Conservation (phyloP, 1,140 invertebrate genomes). For the Drosophila nikananu region DNA sequence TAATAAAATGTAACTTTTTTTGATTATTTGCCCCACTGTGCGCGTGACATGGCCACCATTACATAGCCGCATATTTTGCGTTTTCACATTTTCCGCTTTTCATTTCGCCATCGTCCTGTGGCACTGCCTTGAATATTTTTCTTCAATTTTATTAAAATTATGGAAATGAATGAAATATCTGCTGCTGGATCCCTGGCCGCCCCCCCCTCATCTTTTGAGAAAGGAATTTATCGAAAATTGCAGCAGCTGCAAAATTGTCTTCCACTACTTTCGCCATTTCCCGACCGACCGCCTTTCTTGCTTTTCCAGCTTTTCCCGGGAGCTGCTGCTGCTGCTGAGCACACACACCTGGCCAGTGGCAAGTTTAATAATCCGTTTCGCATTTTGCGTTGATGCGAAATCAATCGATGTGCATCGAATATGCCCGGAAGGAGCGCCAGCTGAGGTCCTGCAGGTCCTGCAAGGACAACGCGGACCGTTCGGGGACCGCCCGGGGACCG, state of each 20-base stretch:
- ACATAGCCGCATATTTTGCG: conserved; percentile 67
- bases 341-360: conserved; percentile 57
- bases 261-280: conserved; percentile 33
- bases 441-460: conserved; percentile 12
- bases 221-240: conserved; percentile 80
- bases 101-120: conserved; percentile 49
- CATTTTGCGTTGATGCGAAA: conserved; percentile 75
- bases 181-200: conserved; percentile 29
- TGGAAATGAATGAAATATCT: conserved; percentile 83
- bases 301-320: conserved; percentile 5
- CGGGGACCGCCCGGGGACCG: not conserved
- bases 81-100: conserved; percentile 65
- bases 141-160: conserved; percentile 84
- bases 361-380: conserved; percentile 75
- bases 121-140: conserved; percentile 78
- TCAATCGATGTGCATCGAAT: conserved; percentile 72
- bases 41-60: conserved; percentile 19
- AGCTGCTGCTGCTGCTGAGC: conserved; percentile 16
- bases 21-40: conserved; percentile 20
- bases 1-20: not conserved
- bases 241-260: conserved; percentile 68
- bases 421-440: conserved; percentile 55
- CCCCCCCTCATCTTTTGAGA: conserved; percentile 63
- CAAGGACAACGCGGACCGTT: not conserved
- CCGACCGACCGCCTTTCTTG: conserved; percentile 6